Conservation (phyloP, 2,113 vertebrate genomes). For the Oncorhynchus gorbuscha region DNA sequence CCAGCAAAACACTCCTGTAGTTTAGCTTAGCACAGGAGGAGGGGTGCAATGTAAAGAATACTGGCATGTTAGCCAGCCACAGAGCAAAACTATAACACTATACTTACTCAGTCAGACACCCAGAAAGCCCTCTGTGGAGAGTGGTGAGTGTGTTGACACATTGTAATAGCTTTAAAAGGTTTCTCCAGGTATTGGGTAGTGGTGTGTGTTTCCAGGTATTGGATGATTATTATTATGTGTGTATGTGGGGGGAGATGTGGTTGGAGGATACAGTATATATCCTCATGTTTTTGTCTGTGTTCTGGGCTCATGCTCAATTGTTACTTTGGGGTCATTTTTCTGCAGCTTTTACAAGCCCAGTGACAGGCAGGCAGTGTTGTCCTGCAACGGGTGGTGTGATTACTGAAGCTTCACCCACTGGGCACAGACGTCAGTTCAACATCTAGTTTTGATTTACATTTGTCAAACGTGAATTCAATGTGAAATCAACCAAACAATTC, state of each 20-base stretch:
- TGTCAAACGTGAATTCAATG: conserved; percentile 30
- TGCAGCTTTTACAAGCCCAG: background rate
- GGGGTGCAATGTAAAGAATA: conserved; percentile 30
- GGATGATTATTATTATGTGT: too few species aligned
- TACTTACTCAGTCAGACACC: background rate
- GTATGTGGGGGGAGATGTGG: too few species aligned
- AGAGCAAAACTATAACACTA: background rate
- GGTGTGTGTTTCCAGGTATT: too few species aligned
- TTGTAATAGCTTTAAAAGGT: too few species aligned
- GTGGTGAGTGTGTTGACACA: background rate
- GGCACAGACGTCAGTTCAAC: conserved; percentile 15
- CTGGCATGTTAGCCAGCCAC: background rate
- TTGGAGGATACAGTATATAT: too few species aligned
- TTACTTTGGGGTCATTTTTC: conserved; percentile 61
- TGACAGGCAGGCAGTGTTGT: conserved; percentile 42
- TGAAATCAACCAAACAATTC: conserved; percentile 12
- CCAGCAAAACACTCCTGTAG: too few species aligned
- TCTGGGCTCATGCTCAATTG: conserved; percentile 50
- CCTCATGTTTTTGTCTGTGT: conserved; percentile 39
- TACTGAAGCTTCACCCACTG: conserved; percentile 60
- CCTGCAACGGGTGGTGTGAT: conserved; percentile 65
- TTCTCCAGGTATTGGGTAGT: too few species aligned
- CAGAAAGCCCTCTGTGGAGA: background rate
- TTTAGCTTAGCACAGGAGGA: background rate
- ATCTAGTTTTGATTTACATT: too few species aligned